phyloP scores from a whole-genome alignment of 2,888 invertebrate species.

The Cephus runcator region DNA sequence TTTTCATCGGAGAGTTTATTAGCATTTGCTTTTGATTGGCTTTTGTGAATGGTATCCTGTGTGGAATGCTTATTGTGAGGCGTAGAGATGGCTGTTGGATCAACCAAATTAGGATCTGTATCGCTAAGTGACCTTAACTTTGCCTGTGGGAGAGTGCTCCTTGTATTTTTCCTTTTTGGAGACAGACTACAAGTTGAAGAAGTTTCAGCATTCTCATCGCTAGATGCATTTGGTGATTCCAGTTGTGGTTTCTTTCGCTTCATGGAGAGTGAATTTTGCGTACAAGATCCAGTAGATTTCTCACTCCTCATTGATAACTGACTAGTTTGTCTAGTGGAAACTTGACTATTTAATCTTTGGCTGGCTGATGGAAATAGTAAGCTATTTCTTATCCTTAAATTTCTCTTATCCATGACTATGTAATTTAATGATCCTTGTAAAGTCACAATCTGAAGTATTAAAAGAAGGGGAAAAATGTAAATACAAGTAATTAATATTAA shows the following conservation, averaged over 20 bases:
- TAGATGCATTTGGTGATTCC: not conserved
- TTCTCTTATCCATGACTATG: constrained; percentile 36
- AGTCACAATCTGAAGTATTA: not conserved
- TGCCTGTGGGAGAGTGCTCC: not conserved
- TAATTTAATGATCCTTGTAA: not conserved
- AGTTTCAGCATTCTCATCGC: constrained; percentile 7
- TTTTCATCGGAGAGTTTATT: not conserved
- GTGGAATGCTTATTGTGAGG: not conserved
- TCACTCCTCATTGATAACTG: constrained; percentile 15
- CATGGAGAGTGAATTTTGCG: constrained; percentile 8
- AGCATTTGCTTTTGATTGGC: not conserved
- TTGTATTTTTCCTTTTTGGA: not conserved
- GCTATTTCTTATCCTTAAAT: constrained; percentile 25
- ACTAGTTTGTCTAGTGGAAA: constrained; percentile 2
- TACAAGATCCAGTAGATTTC: constrained; percentile 20
- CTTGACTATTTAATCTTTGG: constrained; percentile 14
- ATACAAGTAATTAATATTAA: not conserved
- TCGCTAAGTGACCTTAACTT: not conserved
- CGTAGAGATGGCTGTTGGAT: not conserved
- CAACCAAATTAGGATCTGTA: not conserved
- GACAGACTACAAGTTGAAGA: not conserved
- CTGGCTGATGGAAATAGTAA: constrained; percentile 19
- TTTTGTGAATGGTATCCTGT: not conserved
- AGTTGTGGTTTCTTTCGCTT: constrained; percentile 12
- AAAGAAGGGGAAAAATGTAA: not conserved